Evolutionary conservation across 2,797 vertebrate genomes (phyloP).

Genomic region (Leptatherina wallacei): DNA sequence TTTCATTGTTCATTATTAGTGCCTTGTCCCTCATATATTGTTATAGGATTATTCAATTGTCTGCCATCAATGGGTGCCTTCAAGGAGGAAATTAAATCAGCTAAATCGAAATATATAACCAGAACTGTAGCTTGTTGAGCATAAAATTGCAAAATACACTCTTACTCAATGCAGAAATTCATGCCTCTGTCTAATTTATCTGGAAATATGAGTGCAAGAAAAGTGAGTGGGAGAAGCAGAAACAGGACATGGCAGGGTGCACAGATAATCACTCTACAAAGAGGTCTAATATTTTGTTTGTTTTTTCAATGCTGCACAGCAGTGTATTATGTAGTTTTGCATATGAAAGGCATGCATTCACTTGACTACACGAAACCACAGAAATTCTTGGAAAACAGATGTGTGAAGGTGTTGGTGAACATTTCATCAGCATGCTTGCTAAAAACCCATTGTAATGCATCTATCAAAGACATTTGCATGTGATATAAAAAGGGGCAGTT

Average conservation of each 20-base stretch:
- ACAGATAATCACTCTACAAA: conserved; percentile 54
- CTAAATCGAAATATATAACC: not conserved
- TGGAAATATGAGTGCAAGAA: conserved; percentile 52
- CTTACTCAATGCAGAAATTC: conserved; percentile 18
- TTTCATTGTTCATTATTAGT: not conserved
- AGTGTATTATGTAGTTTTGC: conserved; percentile 7
- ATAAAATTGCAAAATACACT: conserved; percentile 17
- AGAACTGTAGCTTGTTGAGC: conserved; percentile 1
- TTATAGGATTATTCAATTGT: conserved; percentile 2
- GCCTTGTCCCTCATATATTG: conserved; percentile 14
- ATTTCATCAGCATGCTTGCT: not conserved
- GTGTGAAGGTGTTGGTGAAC: not conserved
- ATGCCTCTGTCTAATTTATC: conserved; percentile 38
- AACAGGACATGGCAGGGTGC: conserved; percentile 55
- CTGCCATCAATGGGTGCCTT: not conserved
- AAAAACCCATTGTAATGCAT: not conserved
- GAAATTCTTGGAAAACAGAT: not conserved
- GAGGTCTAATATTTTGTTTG: conserved; percentile 30
- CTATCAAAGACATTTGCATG: not conserved
- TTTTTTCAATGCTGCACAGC: conserved; percentile 16
- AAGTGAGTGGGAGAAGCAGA: conserved; percentile 65
- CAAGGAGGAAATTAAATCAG: not conserved
- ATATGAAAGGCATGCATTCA: conserved; percentile 7
- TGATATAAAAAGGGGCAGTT: not conserved
- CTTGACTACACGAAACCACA: conserved; percentile 3